Base-by-base conservation (phyloP, 2,888 invertebrate species). In the Diloba caeruleocephala region DNA sequence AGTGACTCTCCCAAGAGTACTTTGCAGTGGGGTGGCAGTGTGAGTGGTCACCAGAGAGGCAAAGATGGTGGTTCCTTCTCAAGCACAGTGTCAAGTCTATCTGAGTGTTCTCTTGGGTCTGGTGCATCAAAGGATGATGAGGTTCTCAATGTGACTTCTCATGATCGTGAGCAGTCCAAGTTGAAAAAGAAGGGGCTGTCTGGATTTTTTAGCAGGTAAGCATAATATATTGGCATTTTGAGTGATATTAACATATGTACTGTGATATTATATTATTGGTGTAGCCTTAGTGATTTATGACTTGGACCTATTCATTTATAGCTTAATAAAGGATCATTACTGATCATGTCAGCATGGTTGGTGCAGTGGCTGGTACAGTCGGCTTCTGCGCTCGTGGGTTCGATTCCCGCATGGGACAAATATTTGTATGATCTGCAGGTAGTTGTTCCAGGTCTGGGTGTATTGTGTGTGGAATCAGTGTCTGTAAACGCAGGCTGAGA, bases 51-150 rank as follows among this genome's bases (percentile, higher is more conserved):
- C 62, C 88, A 92, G 51, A 80, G 95, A 13, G 94, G 94, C 5
- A 94, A 94, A 51, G 95, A 95, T 79, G 94, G 94, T 38, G 95
- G 95, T 1, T 95, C 95, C 0, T 95, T 95, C 81, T 95, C 95
- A 1, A 96, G 96, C 74, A 96, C 96, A 13, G 94, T 96, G 44
- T 96, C 96, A 6, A 96, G 95, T 79, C 85, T 96, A 23, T 96
- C 96, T n/a, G 96, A 96, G 83, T 95, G 95, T 46, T 96, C 96
- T 0, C 92, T 96, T 1, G 95, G 95, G 3, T 96, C 95, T 64
- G 92, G 90, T 62, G 86, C 92, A 2, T 94, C 94, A 0, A 91
- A 90, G 41, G 94, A 94, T 13, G 94, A 94, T 56, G 91, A 90
- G 29, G 67, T 81, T 10, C 74, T 74, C 2, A 87, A 87, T 58